Percentiles rank a stretch among this genome's conserved stretches.
phyloP scores from a whole-genome alignment of 2,888 invertebrate genomes.

The Xestoiulus laeticollis region DNA sequence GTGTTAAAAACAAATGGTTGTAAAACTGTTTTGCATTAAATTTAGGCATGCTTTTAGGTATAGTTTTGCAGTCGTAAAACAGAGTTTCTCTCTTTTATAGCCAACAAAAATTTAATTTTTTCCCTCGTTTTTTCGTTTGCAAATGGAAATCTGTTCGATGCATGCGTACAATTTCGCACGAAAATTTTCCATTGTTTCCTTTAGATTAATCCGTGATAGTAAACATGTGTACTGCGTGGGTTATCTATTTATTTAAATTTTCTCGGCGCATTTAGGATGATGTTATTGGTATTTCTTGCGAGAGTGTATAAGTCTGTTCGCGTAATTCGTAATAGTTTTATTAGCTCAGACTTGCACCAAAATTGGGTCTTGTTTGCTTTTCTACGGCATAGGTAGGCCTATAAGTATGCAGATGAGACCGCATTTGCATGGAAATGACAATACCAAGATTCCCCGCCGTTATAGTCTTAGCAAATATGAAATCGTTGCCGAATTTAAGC shows the following conservation, averaged over 20 bases:
- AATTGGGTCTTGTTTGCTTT: slow-evolving; percentile 25
- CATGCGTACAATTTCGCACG: not conserved
- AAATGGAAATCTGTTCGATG: not conserved
- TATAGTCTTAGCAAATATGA: slow-evolving; percentile 13
- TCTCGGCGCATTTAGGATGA: not conserved
- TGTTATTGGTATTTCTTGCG: slow-evolving; percentile 5
- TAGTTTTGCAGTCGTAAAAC: too few species aligned
- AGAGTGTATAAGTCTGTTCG: not conserved
- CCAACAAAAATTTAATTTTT: not conserved
- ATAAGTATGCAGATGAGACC: slow-evolving; percentile 12
- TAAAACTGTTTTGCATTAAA: too few species aligned
- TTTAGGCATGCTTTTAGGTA: too few species aligned
- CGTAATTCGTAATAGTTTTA: slow-evolving; percentile 37
- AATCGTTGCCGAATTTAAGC: not conserved
- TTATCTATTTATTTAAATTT: slow-evolving; percentile 19
- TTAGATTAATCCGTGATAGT: slow-evolving; percentile 24
- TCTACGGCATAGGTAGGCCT: not conserved
- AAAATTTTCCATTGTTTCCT: not conserved
- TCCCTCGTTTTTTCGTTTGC: not conserved
- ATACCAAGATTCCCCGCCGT: not conserved
- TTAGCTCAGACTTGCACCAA: not conserved
- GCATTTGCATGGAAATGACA: slow-evolving; percentile 24
- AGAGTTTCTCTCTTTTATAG: not conserved
- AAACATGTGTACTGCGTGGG: not conserved
- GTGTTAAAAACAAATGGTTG: too few species aligned